These are phyloP conservation scores for Neoniphon sammara DNA, from an alignment of 2,797 vertebrate species.

Conservation along the genomic window DNA sequence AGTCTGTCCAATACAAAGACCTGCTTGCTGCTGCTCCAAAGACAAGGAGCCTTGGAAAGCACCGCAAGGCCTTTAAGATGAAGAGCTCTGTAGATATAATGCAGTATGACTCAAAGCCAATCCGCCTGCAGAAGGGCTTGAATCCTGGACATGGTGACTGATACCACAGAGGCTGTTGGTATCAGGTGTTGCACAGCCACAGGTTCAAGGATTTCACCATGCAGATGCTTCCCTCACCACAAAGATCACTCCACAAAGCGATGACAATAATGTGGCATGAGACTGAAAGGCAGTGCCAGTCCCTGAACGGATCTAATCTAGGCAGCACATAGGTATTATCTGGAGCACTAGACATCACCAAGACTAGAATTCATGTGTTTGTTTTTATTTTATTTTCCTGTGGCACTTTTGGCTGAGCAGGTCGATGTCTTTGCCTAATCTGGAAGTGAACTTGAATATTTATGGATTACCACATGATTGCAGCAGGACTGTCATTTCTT, in stretches of 20 bases:
- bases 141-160: constrained; percentile 28
- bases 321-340: background rate
- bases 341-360: background rate
- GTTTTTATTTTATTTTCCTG: background rate
- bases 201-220: constrained; percentile 5
- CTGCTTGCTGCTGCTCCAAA: constrained; percentile 75
- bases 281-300: constrained; percentile 4
- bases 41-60: constrained; percentile 34
- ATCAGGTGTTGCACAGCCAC: background rate
- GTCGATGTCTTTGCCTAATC: background rate
- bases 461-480: constrained; percentile 4
- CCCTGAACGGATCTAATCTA: background rate
- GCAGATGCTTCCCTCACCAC: constrained; percentile 25
- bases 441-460: constrained; percentile 8
- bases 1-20: constrained; percentile 85
- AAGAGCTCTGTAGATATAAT: constrained; percentile 23
- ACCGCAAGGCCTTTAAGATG: constrained; percentile 30
- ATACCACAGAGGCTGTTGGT: constrained; percentile 15
- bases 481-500: constrained; percentile 9
- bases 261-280: background rate
- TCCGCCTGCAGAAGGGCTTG: constrained; percentile 23
- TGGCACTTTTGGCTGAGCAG: background rate
- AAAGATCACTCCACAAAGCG: constrained; percentile 13
- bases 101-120: constrained; percentile 21
- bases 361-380: background rate